A percentile compares a stretch with the other conserved stretches of the same genome.
phyloP scores from a whole-genome alignment of 2,113 vertebrate genomes.

The Scomber scombrus region DNA sequence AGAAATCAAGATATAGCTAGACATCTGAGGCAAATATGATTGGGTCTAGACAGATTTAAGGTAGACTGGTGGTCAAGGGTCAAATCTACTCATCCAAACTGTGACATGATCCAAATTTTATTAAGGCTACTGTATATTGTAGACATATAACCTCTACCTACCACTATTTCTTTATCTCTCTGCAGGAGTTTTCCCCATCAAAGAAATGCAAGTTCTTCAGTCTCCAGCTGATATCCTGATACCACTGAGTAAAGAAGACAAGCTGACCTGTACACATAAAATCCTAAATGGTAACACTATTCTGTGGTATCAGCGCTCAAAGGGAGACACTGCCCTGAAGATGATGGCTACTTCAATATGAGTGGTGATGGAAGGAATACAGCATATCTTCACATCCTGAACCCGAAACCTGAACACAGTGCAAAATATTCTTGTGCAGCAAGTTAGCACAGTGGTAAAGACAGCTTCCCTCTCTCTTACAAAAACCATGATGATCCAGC shows the following conservation, averaged over 20 bases:
- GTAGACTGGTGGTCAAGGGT: no score
- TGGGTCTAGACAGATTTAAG: no score
- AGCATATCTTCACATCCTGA: constrained; percentile 55
- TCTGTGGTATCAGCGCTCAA: constrained; percentile 19
- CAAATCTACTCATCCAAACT: no score
- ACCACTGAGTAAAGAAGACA: neutral
- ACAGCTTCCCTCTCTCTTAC: constrained; percentile 36
- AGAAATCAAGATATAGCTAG: no score
- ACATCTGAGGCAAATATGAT: no score
- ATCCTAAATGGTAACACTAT: no score
- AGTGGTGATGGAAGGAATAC: constrained; percentile 65
- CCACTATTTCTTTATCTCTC: neutral
- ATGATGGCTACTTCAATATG: constrained; percentile 31
- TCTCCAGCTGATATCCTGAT: constrained; percentile 47
- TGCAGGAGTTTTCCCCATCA: constrained; percentile 31
- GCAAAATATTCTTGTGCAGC: constrained; percentile 77
- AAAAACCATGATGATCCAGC: constrained; percentile 55
- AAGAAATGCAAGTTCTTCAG: constrained; percentile 59
- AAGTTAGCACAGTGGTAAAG: constrained; percentile 64
- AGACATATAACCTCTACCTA: neutral
- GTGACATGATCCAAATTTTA: no score
- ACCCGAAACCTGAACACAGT: constrained; percentile 40
- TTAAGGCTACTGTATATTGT: no score
- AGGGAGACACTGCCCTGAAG: neutral
- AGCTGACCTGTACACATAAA: no score